These are phyloP conservation scores for Limnodromus scolopaceus DNA, from an alignment of 2,797 vertebrate species.

Conservation along the genomic window DNA sequence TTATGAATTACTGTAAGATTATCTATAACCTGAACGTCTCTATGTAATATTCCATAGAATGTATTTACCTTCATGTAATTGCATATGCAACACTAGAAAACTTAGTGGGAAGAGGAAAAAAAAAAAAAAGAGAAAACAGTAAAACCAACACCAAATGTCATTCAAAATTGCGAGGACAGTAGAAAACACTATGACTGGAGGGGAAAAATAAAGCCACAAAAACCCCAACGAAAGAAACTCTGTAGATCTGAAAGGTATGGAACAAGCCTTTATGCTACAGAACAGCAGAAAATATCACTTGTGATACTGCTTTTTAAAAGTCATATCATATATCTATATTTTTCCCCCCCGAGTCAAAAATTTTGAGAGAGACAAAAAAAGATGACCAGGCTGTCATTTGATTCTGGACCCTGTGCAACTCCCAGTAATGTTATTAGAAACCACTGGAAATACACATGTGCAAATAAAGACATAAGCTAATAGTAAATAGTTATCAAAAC, in stretches of 20 bases:
- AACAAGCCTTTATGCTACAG: background rate
- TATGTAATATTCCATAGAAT: background rate
- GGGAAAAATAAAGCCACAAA: background rate
- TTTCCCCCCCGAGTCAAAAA: background rate
- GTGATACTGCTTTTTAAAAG: background rate
- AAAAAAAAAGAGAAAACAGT: background rate
- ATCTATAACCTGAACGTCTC: background rate
- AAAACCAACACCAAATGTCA: background rate
- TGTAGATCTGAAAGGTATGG: background rate
- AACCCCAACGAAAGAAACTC: fast-evolving
- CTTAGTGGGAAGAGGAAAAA: background rate
- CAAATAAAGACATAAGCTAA: background rate
- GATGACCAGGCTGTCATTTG: background rate
- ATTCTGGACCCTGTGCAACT: background rate
- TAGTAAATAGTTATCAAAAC: background rate
- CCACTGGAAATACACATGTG: background rate
- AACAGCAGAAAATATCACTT: background rate
- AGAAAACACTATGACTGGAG: background rate
- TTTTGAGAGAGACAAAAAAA: background rate
- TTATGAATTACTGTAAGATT: background rate
- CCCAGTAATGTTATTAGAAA: background rate
- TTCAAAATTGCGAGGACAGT: background rate
- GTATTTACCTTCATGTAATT: background rate
- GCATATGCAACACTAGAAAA: background rate
- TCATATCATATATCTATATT: background rate